A percentile compares a stretch with the other conserved stretches of the same genome.
These are phyloP conservation scores for Rhyacophila evoluta DNA, from an alignment of 2,888 invertebrate genomes.

Conservation along the genomic window DNA sequence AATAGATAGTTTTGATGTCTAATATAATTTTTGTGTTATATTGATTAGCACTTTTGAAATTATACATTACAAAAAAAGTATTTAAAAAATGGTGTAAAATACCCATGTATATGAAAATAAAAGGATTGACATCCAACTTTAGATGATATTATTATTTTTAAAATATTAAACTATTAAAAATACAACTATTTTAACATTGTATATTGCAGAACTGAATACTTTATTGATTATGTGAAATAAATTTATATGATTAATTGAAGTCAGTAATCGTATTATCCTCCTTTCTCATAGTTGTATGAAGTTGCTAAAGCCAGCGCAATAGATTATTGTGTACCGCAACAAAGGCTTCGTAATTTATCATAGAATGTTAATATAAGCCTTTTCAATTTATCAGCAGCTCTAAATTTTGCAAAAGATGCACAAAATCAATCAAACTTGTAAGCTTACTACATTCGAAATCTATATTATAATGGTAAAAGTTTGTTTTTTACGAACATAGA, in stretches of 20 bases:
- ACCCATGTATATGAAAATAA: too few relatives aligned
- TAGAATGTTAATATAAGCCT: slow-evolving; percentile 20
- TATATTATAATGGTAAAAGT: too few relatives aligned
- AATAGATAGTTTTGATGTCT: too few relatives aligned
- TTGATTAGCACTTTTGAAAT: too few relatives aligned
- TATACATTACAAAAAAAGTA: too few relatives aligned
- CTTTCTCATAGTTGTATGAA: not conserved
- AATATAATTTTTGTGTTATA: too few relatives aligned
- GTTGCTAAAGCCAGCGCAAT: slow-evolving; percentile 7
- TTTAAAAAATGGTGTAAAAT: too few relatives aligned
- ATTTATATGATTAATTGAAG: not conserved
- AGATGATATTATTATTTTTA: too few relatives aligned
- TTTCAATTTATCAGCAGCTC: not conserved
- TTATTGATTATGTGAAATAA: not conserved
- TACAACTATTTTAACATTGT: too few relatives aligned
- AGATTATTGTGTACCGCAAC: slow-evolving; percentile 8
- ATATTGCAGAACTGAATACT: not conserved
- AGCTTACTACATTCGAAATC: not conserved
- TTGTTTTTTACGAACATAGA: too few relatives aligned
- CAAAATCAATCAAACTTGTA: not conserved
- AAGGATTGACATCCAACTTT: too few relatives aligned
- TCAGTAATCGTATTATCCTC: not conserved
- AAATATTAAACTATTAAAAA: too few relatives aligned
- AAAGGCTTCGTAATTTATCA: slow-evolving; percentile 15
- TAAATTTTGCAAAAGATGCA: not conserved